Evolutionary conservation across 2,113 vertebrate species (phyloP), one percentile per base, ranked within the genome.

Genomic region (Oceanodroma tethys): DNA sequence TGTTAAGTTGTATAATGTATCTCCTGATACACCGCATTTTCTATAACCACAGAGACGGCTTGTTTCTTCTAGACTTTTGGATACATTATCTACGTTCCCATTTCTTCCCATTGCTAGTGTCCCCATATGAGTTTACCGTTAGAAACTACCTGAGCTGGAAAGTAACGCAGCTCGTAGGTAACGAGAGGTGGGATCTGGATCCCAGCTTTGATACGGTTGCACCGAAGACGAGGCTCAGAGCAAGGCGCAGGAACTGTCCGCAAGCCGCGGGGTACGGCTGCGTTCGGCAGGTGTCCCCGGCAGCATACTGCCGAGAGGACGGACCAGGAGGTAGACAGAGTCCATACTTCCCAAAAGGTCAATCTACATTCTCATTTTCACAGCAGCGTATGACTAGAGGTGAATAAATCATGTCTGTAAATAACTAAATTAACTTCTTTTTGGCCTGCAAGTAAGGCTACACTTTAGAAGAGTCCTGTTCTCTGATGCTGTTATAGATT

Each of bases 271-370:
- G 32, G 11, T 29, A 4, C 1, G 5, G 71, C 47, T 30, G 55
- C 11, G 3, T 17, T 27, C 30, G 0, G 4, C 70, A 1, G 26
- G 19, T 17, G 3, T 36, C 38, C 10, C 45, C 6, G 16, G 38
- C 50, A 65, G 38, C 1, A 1, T 13, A 2, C 34, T 32, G 55
- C 48, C 26, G 16, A 71, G 15, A 27, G 38, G 26, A 18, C 1
- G 3, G 56, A 9, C 22, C 22, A 9, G 76, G 42, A 88, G 75
- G 42, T 4, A 48, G 70, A 30, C 14, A 12, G 36, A 10, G 36
- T 50, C 67, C 11, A n/a, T 32, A 7, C 32, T 60, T 40, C 76
- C 36, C 42, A 14, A 3, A 7, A 43, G 30, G 26, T 34, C 65
- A 15, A 1, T n/a, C 42, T 7, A 2, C 1, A 0, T 19, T 27